Percentiles rank a stretch among this genome's conserved stretches.
phyloP scores from a whole-genome alignment of 64 coral and sea anemone genomes.

The Platygyra sinensis region DNA sequence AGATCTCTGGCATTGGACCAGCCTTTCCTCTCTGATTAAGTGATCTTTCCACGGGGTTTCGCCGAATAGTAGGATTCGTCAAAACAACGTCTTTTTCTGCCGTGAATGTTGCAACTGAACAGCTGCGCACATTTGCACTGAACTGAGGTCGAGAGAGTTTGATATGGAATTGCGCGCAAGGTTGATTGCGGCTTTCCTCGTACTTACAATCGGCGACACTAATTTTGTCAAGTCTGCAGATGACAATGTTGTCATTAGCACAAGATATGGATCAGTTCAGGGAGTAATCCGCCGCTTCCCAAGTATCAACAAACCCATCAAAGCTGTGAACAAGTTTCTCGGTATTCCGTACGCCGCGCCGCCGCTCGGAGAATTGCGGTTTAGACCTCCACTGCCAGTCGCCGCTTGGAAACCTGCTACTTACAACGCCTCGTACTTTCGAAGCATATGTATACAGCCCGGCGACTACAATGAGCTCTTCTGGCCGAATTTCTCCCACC shows the following conservation, averaged over 20 bases:
- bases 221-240: not conserved
- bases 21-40: not conserved
- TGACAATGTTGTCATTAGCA: slow-evolving; percentile 16
- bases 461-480: slow-evolving; percentile 37
- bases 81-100: not conserved
- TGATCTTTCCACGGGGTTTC: slow-evolving; percentile 1
- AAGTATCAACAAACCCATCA: slow-evolving; percentile 28
- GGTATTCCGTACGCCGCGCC: slow-evolving; percentile 67
- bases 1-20: not conserved
- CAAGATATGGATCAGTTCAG: slow-evolving; percentile 47
- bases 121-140: not conserved
- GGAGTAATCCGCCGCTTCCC: slow-evolving; percentile 45
- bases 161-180: not conserved
- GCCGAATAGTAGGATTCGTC: not conserved
- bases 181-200: not conserved
- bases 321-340: slow-evolving; percentile 60
- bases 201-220: not conserved
- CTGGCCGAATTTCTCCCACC: slow-evolving; percentile 42
- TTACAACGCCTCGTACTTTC: slow-evolving; percentile 71
- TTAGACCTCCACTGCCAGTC: slow-evolving; percentile 31
- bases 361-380: slow-evolving; percentile 51
- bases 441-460: slow-evolving; percentile 59
- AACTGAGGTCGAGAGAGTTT: not conserved
- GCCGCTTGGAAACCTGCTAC: slow-evolving; percentile 46
- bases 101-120: not conserved